Evolutionary conservation across 2,888 invertebrate species (phyloP).

Genomic region (Plagodis pulveraria): DNA sequence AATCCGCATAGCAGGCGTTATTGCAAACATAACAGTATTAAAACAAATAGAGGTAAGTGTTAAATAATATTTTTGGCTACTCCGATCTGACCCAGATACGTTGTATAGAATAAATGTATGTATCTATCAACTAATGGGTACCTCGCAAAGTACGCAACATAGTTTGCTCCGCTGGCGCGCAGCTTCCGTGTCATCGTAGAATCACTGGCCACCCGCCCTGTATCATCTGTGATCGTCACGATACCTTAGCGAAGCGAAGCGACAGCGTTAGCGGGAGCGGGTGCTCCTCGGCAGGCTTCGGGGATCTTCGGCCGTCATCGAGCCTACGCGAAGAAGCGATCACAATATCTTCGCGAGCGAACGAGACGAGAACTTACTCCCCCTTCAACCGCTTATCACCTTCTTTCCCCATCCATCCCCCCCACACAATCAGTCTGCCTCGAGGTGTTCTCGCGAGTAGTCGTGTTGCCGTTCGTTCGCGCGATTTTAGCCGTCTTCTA

Average conservation of each 20-base stretch:
- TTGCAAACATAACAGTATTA: too few species aligned
- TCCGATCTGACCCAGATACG: too few species aligned
- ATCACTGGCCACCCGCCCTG: too few species aligned
- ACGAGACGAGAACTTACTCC: constrained; percentile 58
- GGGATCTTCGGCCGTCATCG: constrained; percentile 62
- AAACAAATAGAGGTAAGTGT: too few species aligned
- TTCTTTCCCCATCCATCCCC: constrained; percentile 44
- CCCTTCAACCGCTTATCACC: constrained; percentile 55
- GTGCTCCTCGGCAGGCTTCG: constrained; percentile 57
- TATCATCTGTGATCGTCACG: neutral
- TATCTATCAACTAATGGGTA: too few species aligned
- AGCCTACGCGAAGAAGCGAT: constrained; percentile 64
- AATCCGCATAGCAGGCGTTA: too few species aligned
- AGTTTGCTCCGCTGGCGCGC: too few species aligned
- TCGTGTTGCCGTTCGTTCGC: constrained; percentile 46
- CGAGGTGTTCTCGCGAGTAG: constrained; percentile 55
- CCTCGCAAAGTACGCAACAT: too few species aligned
- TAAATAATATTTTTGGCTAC: too few species aligned
- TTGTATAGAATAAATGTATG: too few species aligned
- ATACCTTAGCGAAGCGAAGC: constrained; percentile 28
- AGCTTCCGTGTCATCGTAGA: too few species aligned
- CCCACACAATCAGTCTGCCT: constrained; percentile 64
- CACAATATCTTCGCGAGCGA: constrained; percentile 59
- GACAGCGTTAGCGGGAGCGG: constrained; percentile 64
- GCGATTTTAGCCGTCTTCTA: constrained; percentile 67